Evolutionary conservation across 2,888 invertebrate species (phyloP).

Genomic region (Stenotaenia linearis): DNA sequence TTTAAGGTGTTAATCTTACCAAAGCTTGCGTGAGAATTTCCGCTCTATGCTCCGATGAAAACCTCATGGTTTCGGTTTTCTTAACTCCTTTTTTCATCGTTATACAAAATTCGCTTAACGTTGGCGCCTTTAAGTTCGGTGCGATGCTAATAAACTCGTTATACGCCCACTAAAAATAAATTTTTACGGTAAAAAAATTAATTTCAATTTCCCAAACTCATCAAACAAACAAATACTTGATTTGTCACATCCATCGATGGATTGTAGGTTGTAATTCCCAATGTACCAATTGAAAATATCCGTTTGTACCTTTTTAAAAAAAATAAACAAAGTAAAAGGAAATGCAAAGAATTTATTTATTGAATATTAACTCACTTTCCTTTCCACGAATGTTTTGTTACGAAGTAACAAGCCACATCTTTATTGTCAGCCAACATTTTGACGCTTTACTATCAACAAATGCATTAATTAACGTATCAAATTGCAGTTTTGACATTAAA

Average conservation of each 20-base stretch:
- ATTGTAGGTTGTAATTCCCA: constrained; percentile 95
- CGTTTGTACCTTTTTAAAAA: constrained; percentile 77
- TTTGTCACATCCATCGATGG: constrained; percentile 91
- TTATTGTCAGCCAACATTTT: constrained; percentile 73
- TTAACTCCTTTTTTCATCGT: constrained; percentile 75
- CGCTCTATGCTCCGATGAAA: constrained; percentile 91
- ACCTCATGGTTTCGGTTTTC: constrained; percentile 88
- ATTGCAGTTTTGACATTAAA: too few species aligned
- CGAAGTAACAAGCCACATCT: constrained; percentile 93
- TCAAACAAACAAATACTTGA: too few species aligned
- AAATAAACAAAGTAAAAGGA: not conserved
- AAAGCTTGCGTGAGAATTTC: constrained; percentile 88
- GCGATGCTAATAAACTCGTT: constrained; percentile 50
- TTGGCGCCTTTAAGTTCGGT: constrained; percentile 45
- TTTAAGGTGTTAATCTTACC: too few species aligned
- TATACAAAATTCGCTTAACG: constrained; percentile 56
- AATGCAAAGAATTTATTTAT: too few species aligned
- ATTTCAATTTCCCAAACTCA: too few species aligned
- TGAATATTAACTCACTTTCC: constrained; percentile 67
- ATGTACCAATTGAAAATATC: constrained; percentile 91
- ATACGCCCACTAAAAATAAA: constrained; percentile 51
- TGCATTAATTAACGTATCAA: too few species aligned
- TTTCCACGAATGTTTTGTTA: constrained; percentile 97
- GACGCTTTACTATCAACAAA: too few species aligned
- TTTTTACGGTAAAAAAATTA: not conserved